Evolutionary conservation across 2,113 vertebrate species (phyloP), one percentile per base, ranked within the genome.

Genomic region (Ammodramus savannarum): DNA sequence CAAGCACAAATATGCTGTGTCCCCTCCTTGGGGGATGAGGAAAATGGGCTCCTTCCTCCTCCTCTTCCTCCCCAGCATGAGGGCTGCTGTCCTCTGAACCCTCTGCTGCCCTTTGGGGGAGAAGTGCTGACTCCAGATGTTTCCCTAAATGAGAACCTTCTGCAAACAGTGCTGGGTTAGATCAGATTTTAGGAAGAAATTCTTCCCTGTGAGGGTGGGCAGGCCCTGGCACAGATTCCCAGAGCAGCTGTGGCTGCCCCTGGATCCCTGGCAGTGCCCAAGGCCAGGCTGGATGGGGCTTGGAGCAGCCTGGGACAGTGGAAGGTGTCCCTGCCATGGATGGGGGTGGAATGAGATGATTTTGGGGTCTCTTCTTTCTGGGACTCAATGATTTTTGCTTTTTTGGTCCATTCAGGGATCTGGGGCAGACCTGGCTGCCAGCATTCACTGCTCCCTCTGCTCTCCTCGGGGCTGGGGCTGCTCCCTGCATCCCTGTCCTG

Each of bases 131-230:
- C 85, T 95, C 85, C 92, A 83, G 91, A 88, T 69, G 80, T 95
- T 96, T 91, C 59, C 66, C 52, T 87, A 67, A 95, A 93, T 55
- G 82, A 95, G 89, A 96, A 90, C 79, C 87, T 95, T 92, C 95
- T 96, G 92, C 89, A 78, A 71, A 39, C 82, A 69, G 74, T 1
- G 1, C 36, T 0, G 11, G 49, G 13, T 76, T 55, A 36, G 63
- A 83, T 89, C 41, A 22, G 79, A 62, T 62, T 83, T 69, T 62
- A 36, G 55, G 63, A 48, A 83, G 63, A 76, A 76, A 69, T 62
- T 55, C 41, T 76, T 76, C 54, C 55, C 41, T 9, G 14, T 19
- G 41, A 62, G 26, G 16, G 25, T 41, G 48, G 17, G 0, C 48
- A 55, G 63, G 26, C 78, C 26, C 21, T 62, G 63, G 71, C 25